Percentiles rank a stretch among this genome's conserved stretches.
Evolutionary conservation across 1,140 invertebrate genomes (phyloP).

Genomic region (Drosophila bifasciata): DNA sequence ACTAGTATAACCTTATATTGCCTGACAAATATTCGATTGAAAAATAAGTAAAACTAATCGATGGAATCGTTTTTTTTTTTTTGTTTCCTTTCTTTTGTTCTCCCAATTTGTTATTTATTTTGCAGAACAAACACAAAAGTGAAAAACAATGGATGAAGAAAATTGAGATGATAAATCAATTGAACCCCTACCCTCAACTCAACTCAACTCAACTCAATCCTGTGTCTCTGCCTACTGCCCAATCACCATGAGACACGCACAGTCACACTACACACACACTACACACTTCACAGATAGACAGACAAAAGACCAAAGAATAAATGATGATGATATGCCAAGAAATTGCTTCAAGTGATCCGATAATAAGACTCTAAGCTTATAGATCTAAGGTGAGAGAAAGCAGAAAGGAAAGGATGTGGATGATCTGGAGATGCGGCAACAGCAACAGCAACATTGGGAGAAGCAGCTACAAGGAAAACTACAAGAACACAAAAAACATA

Average conservation of each 20-base stretch:
- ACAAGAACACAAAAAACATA: conserved; percentile 20
- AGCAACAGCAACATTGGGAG: conserved; percentile 10
- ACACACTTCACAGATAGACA: conserved; percentile 14
- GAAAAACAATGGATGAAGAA: conserved; percentile 23
- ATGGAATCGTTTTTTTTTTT: conserved; percentile 12
- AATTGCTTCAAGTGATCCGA: conserved; percentile 81
- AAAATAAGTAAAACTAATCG: conserved; percentile 43
- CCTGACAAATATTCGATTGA: conserved; percentile 7
- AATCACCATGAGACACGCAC: conserved; percentile 21
- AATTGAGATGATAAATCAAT: conserved; percentile 61
- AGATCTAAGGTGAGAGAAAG: conserved; percentile 40
- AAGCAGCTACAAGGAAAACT: neutral
- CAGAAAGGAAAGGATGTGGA: conserved; percentile 9
- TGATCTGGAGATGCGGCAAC: conserved; percentile 18
- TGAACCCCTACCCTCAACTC: conserved; percentile 25
- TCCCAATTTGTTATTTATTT: conserved; percentile 5
- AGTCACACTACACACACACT: conserved; percentile 13
- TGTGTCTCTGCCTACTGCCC: conserved; percentile 40
- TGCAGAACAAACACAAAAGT: conserved; percentile 62
- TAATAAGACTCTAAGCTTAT: conserved; percentile 79
- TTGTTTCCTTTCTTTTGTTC: too few relatives aligned
- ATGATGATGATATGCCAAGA: conserved; percentile 52
- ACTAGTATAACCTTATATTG: too few relatives aligned
- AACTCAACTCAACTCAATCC: too few relatives aligned
- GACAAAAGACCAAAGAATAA: conserved; percentile 54